Conservation (phyloP, 2,797 vertebrate species). For the Neoniphon sammara region DNA sequence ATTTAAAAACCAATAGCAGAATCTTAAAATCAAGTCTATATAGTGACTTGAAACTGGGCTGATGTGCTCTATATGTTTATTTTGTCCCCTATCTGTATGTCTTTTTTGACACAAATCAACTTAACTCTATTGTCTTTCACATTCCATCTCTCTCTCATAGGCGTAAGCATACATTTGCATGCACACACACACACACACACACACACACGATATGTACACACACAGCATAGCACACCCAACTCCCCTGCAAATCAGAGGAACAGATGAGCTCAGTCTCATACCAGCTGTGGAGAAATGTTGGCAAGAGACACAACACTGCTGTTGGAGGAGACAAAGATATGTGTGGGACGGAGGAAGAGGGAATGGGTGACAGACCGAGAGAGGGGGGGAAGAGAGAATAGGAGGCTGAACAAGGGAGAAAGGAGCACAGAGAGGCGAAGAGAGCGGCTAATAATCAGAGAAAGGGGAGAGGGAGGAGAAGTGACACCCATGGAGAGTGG, state of each 20-base stretch:
- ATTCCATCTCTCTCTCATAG: background rate
- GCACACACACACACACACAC: conserved; percentile 4
- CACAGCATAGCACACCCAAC: conserved; percentile 19
- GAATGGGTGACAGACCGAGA: conserved; percentile 26
- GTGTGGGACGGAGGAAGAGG: conserved; percentile 32
- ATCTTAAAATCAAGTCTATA: no score
- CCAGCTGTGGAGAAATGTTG: conserved; percentile 73
- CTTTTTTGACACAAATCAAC: background rate
- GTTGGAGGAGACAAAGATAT: conserved; percentile 56
- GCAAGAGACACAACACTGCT: conserved; percentile 55
- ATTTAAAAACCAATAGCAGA: no score
- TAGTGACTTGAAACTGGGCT: no score
- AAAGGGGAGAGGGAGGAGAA: conserved; percentile 34
- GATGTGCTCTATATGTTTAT: no score
- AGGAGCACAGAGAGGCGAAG: background rate
- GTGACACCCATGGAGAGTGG: conserved; percentile 17
- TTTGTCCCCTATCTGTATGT: background rate
- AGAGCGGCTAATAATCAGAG: conserved; percentile 27
- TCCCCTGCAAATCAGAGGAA: conserved; percentile 55
- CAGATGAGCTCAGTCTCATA: conserved; percentile 72
- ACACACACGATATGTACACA: conserved; percentile 22
- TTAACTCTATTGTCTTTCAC: background rate
- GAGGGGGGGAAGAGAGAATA: background rate
- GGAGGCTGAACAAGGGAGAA: background rate
- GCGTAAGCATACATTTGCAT: background rate